Evolutionary conservation across 2,797 vertebrate genomes (phyloP), one percentile per base, ranked within the genome.

Genomic region (Ctenopoma multispine): DNA sequence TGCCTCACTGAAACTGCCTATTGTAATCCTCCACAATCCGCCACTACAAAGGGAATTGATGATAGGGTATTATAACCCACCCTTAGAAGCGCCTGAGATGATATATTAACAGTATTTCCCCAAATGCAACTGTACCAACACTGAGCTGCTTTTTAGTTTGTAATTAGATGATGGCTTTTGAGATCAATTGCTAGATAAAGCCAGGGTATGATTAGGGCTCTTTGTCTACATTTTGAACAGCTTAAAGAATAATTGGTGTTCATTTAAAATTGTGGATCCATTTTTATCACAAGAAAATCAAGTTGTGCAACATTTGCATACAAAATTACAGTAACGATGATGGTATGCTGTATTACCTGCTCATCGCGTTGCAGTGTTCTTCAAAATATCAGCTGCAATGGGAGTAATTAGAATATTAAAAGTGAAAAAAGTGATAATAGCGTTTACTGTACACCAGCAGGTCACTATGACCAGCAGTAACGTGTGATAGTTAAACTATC

Each of bases 141-240:
- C 69, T 81, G 82, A 88, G 79, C 82, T 80, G 80, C 74, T 48
- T 68, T 88, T 86, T 80, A 84, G 86, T 89, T 89, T 88, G 86
- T 90, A 92, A 91, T 90, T 92, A 90, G 86, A 90, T 65, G 69
- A 72, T 58, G 79, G 82, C 82, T 87, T 75, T 81, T 66, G n/a
- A 83, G 87, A 87, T 92, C 82, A 87, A 66, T 85, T 27, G 24
- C 55, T 23, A 24, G 63, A 55, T 67, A 69, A 81, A 69, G 65
- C 75, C 11, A 13, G 31, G 18, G 21, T 54, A 66, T 66, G 44
- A 78, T 88, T 78, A 75, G 7, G 29, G 46, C 58, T 84, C 72
- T 81, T 78, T 67, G 68, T 84, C 38, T 72, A 46, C 63, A 70
- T 81, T n/a, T 70, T 79, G 48, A 86, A 47, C 73, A 24, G 67